Evolutionary conservation across 2,113 vertebrate genomes (phyloP).

Genomic region (Centropristis striata): DNA sequence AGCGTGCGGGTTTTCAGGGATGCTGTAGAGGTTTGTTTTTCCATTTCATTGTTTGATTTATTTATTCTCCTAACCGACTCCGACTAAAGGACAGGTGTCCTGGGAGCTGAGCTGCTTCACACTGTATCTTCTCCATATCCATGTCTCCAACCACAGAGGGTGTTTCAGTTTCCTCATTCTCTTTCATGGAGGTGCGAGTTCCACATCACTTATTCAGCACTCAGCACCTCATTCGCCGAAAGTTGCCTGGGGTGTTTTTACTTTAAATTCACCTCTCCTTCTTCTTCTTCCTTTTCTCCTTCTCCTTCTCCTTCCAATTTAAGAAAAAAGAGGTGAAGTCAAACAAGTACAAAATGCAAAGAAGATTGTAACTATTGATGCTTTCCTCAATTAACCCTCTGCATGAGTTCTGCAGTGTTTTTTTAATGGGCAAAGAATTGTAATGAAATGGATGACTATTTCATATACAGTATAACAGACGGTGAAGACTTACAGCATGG

Average conservation of each 20-base stretch:
- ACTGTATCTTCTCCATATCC: constrained; percentile 7
- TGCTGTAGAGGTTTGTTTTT: constrained; percentile 21
- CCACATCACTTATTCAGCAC: constrained; percentile 48
- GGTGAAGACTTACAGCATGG: background rate
- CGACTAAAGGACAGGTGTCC: background rate
- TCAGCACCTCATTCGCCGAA: constrained; percentile 9
- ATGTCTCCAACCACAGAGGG: constrained; percentile 1
- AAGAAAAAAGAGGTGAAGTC: constrained; percentile 4
- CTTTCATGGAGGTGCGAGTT: constrained; percentile 3
- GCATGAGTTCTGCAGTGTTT: background rate
- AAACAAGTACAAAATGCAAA: constrained; percentile 13
- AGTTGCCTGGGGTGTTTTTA: constrained; percentile 10
- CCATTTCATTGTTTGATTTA: constrained; percentile 29
- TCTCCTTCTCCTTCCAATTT: background rate
- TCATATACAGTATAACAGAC: background rate
- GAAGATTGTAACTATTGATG: background rate
- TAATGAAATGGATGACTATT: background rate
- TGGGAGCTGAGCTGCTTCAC: constrained; percentile 6
- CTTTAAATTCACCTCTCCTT: constrained; percentile 23
- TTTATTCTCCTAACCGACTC: constrained; percentile 26
- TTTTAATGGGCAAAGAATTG: background rate
- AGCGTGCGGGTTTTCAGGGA: background rate
- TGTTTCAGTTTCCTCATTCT: constrained; percentile 19
- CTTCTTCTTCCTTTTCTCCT: background rate
- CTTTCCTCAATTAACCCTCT: background rate